Base-by-base conservation (phyloP, 2,797 vertebrate genomes). In the Channallabes apus region DNA sequence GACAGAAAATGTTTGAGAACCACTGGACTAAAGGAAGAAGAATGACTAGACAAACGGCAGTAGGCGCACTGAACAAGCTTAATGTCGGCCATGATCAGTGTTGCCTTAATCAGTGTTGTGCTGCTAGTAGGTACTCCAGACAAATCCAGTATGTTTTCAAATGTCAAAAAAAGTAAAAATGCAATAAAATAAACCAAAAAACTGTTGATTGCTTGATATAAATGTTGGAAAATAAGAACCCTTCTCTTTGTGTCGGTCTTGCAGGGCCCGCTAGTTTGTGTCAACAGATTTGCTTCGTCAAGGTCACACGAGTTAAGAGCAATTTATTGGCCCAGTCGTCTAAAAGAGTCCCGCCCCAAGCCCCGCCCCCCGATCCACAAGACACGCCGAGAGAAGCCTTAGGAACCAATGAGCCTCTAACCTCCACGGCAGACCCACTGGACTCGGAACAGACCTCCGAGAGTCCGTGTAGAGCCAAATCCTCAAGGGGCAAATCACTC, bases 201-300 rank as follows among this genome's bases (percentile, higher is more conserved):
- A 51, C 46, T 51, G 46, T 51, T 51, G 46, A 51, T 12, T 51
- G 46, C 46, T 51, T 51, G 46, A 51, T 51, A 46, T 11, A 11
- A 51, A 51, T 51, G 46, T 51, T 51, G 11, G 46, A 3, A 51
- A 51, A 51, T 51, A 51, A 51, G 46, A 59, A 59, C 29, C 20
- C n/a, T 17, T 59, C 12, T 1, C 61, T 61, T 51, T 64, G 51
- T 82, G 1, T 84, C 35, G 59, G 11, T 67, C 46, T 82, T 46
- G 68, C 46, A 88, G 86, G 88, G 2, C 46, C 84, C 12, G 82
- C 92, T 93, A 94, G 93, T 91, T 88, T 93, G 71, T 95, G 94
- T 89, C 91, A 92, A 84, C 95, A 96, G 91, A 94, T 95, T 92
- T 95, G 95, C 90, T 94, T 95, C 41, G 95, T 95, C 72, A 96